Percentiles rank a stretch among this genome's conserved stretches.
Conservation (phyloP, 1,140 invertebrate species). For the Penaeus chinensis region DNA sequence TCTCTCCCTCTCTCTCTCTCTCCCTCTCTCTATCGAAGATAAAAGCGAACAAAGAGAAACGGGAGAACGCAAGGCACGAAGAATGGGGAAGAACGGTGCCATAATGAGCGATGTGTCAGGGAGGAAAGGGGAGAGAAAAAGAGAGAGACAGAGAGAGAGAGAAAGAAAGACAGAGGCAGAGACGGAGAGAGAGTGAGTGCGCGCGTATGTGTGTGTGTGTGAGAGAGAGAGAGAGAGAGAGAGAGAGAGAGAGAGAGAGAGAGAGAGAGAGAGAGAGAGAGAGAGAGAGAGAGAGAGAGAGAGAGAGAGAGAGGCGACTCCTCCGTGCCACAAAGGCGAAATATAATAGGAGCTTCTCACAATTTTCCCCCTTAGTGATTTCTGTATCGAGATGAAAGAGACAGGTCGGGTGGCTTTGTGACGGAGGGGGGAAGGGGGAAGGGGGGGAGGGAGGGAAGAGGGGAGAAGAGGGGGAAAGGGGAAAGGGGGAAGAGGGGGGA, state of each 20-base stretch:
- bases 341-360: neutral
- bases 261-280: slow-evolving; percentile 28
- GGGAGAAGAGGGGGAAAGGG: no score
- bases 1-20: no score
- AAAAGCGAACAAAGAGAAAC: no score
- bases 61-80: no score
- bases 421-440: neutral
- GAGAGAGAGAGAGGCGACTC: neutral
- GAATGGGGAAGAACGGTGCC: no score
- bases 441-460: no score
- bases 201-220: neutral
- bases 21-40: no score
- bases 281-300: slow-evolving; percentile 23
- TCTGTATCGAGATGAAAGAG: slow-evolving; percentile 11
- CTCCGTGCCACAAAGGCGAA: neutral
- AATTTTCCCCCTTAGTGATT: neutral
- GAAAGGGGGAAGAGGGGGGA: neutral
- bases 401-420: neutral
- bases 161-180: no score
- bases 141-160: no score
- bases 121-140: neutral
- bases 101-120: neutral
- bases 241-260: neutral
- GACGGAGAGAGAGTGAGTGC: no score
- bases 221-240: neutral